phyloP scores from a whole-genome alignment of 2,888 invertebrate species.

The Lycaena phlaeas region DNA sequence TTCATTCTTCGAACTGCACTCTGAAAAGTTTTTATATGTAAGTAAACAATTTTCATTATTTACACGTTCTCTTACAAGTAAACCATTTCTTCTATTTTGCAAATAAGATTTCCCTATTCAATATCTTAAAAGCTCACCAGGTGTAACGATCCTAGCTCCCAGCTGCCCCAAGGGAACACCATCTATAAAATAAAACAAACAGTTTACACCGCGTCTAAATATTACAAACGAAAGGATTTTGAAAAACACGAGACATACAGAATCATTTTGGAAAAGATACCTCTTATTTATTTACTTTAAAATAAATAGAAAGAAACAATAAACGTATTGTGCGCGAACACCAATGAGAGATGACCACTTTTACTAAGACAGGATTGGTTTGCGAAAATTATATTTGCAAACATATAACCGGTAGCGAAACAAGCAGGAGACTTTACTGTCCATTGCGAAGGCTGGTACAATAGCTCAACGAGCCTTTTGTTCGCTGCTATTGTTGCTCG shows the following conservation, averaged over 20 bases:
- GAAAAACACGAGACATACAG: conserved; percentile 44
- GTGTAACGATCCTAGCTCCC: conserved; percentile 34
- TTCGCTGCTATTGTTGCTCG: conserved; percentile 54
- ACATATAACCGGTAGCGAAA: conserved; percentile 43
- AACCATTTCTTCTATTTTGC: background rate
- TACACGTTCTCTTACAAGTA: background rate
- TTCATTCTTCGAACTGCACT: conserved; percentile 27
- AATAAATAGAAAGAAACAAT: conserved; percentile 44
- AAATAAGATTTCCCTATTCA: conserved; percentile 19
- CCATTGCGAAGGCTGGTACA: conserved; percentile 35
- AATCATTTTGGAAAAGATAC: conserved; percentile 30
- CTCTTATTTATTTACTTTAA: conserved; percentile 37
- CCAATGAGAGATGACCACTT: conserved; percentile 46
- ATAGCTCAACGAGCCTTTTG: conserved; percentile 48
- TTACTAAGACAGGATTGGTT: conserved; percentile 55
- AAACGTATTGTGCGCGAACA: conserved; percentile 40
- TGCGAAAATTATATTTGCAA: conserved; percentile 68
- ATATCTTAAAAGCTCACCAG: conserved; percentile 59
- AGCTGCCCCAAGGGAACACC: conserved; percentile 48
- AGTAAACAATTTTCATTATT: conserved; percentile 13
- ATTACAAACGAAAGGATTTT: conserved; percentile 57
- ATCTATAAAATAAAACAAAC: conserved; percentile 70
- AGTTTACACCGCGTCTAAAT: conserved; percentile 64
- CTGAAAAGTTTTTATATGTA: conserved; percentile 12
- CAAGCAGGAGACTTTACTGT: conserved; percentile 42